These are phyloP conservation scores for Calyptomena viridis DNA, from an alignment of 2,113 vertebrate genomes.

Conservation along the genomic window DNA sequence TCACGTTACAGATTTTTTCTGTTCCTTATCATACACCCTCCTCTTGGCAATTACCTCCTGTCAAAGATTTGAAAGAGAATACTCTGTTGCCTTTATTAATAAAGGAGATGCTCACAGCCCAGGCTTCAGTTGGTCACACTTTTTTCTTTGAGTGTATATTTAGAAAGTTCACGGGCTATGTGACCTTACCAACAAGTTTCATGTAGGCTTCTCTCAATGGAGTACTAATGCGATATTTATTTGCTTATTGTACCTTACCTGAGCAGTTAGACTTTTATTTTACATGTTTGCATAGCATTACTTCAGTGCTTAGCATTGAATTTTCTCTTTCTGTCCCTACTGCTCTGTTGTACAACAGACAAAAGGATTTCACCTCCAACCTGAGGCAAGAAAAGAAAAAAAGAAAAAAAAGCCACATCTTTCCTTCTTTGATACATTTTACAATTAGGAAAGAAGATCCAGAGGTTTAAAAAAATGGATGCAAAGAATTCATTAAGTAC, in stretches of 20 bases:
- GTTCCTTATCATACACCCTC: background rate
- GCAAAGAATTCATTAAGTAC: background rate
- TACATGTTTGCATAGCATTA: background rate
- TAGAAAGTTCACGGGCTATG: background rate
- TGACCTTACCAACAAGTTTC: background rate
- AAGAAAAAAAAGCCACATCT: background rate
- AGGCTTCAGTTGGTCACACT: background rate
- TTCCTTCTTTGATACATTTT: background rate
- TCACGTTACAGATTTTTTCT: background rate
- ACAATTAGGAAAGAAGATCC: background rate
- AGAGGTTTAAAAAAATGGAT: background rate
- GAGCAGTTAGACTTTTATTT: background rate
- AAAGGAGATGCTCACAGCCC: background rate
- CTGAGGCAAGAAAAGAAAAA: background rate
- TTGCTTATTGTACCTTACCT: background rate
- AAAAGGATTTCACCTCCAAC: background rate
- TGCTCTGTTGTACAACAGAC: background rate
- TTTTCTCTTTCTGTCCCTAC: background rate
- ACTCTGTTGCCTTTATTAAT: background rate
- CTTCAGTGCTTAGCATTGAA: background rate
- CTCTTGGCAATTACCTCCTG: background rate
- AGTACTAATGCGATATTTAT: background rate
- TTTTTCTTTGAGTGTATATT: background rate
- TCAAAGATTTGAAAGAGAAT: background rate
- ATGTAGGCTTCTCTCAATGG: background rate